These are phyloP conservation scores for Drosophila antonietae DNA, from an alignment of 2,888 invertebrate genomes.

Conservation along the genomic window DNA sequence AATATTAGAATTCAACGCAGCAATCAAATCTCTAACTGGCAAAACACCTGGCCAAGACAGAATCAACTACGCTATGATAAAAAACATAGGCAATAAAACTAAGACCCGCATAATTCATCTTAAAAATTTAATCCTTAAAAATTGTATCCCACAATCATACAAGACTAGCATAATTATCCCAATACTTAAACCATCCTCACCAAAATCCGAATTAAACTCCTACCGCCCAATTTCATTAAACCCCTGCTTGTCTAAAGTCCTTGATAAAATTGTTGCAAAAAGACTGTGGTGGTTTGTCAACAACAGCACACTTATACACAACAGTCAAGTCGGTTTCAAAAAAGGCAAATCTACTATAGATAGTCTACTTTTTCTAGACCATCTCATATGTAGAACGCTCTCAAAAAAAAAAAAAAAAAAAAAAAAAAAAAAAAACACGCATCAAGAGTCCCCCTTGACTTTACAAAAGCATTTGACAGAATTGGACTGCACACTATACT, in stretches of 20 bases:
- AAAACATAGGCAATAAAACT: neutral
- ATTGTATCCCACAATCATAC: neutral
- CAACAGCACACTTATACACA: no score
- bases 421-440: neutral
- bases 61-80: neutral
- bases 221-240: neutral
- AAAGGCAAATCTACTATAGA: neutral
- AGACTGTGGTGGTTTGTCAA: neutral
- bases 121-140: neutral
- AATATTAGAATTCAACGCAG: no score
- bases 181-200: neutral
- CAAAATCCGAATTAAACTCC: neutral
- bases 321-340: neutral
- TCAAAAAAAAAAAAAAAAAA: neutral
- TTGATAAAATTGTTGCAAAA: neutral
- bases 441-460: neutral
- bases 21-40: no score
- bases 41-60: no score
- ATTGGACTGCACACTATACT: neutral
- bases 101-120: neutral
- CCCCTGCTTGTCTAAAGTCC: neutral
- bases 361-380: neutral
- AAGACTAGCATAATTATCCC: neutral
- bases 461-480: no score
- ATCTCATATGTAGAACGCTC: neutral